Evolutionary conservation across 2,113 vertebrate genomes (phyloP).

Genomic region (Hemibagrus wyckioides): DNA sequence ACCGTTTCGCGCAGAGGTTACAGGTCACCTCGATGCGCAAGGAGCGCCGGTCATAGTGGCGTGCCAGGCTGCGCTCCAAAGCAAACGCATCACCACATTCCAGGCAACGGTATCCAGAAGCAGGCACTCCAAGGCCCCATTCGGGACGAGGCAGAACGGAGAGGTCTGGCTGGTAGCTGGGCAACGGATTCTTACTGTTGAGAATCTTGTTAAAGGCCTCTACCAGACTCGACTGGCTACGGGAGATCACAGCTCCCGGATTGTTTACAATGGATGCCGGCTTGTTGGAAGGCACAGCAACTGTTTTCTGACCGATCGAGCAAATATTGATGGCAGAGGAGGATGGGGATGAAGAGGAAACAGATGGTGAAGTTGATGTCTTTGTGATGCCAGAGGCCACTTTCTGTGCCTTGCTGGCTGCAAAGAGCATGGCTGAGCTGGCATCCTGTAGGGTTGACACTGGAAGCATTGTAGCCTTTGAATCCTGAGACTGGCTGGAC

Average conservation of each 20-base stretch:
- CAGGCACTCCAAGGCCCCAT: slow-evolving; percentile 81
- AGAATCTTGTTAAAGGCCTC: slow-evolving; percentile 97
- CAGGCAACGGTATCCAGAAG: slow-evolving; percentile 86
- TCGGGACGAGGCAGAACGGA: slow-evolving; percentile 75
- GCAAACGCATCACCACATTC: slow-evolving; percentile 94
- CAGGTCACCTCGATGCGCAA: slow-evolving; percentile 96
- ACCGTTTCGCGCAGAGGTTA: slow-evolving; percentile 92
- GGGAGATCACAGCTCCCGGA: slow-evolving; percentile 84
- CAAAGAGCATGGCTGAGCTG: slow-evolving; percentile 91
- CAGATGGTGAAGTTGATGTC: slow-evolving; percentile 65
- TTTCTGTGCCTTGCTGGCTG: slow-evolving; percentile 79
- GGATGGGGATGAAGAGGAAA: slow-evolving; percentile 61
- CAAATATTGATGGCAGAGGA: slow-evolving; percentile 53
- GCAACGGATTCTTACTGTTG: slow-evolving; percentile 92
- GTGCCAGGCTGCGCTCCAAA: slow-evolving; percentile 87
- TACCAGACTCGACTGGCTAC: slow-evolving; percentile 91
- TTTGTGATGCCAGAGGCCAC: slow-evolving; percentile 65
- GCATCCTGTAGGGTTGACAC: slow-evolving; percentile 86
- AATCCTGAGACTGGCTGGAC: slow-evolving; percentile 72
- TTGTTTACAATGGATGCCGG: slow-evolving; percentile 71
- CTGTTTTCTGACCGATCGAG: slow-evolving; percentile 73
- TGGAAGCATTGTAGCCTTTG: slow-evolving; percentile 79
- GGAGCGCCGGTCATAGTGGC: slow-evolving; percentile 92
- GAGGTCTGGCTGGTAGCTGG: slow-evolving; percentile 90
- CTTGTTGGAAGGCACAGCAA: slow-evolving; percentile 63